Evolutionary conservation across 2,113 vertebrate genomes (phyloP).

Genomic region (Ciconia boyciana): DNA sequence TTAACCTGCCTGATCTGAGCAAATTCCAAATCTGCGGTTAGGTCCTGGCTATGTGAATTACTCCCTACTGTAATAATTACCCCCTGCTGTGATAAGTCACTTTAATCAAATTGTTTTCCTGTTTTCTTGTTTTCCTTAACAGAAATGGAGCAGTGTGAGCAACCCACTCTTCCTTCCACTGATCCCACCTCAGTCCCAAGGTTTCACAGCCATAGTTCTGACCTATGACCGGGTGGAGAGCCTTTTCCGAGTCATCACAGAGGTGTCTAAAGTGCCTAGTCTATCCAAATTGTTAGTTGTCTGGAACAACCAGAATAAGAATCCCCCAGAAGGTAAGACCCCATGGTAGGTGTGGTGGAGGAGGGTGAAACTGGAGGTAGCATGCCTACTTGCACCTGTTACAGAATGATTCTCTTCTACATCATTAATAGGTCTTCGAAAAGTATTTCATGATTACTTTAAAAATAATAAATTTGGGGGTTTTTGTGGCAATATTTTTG

Average conservation of each 20-base stretch:
- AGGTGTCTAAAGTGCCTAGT: constrained; percentile 96
- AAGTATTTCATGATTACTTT: background rate
- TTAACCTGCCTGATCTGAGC: background rate
- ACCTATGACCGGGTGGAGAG: constrained; percentile 97
- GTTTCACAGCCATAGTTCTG: constrained; percentile 95
- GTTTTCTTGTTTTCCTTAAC: background rate
- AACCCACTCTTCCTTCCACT: constrained; percentile 95
- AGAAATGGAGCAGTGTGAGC: constrained; percentile 97
- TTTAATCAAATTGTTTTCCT: background rate
- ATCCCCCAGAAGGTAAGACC: constrained; percentile 90
- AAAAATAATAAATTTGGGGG: background rate
- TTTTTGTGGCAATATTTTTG: background rate
- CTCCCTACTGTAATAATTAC: background rate
- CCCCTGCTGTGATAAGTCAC: background rate
- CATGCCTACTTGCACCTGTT: background rate
- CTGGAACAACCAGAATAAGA: constrained; percentile 99
- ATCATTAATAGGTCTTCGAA: background rate
- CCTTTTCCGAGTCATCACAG: constrained; percentile 96
- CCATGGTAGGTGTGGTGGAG: background rate
- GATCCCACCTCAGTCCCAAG: constrained; percentile 92
- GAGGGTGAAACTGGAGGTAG: background rate
- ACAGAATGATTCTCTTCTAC: background rate
- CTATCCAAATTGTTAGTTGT: constrained; percentile 94
- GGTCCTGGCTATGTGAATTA: background rate
- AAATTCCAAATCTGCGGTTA: background rate